Evolutionary conservation across 2,888 invertebrate genomes (phyloP), one percentile per base, ranked within the genome.

Genomic region (Lordiphosa andalusiaca): DNA sequence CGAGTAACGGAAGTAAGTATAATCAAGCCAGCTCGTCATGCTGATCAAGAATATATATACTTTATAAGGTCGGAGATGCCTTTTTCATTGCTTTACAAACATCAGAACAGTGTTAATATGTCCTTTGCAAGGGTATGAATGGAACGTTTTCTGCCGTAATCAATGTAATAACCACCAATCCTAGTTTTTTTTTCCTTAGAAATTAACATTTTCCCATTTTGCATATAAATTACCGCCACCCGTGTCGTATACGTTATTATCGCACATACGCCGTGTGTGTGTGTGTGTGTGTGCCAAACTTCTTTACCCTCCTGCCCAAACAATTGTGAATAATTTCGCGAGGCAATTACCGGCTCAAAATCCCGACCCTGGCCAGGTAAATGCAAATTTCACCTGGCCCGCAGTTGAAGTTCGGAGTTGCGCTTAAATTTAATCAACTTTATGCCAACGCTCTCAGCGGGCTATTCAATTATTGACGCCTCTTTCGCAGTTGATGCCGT

Each of bases 391-490:
- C 3, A 10, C 30, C 30, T 30, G 56, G 35, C 12, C 23, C 12
- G 9, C 23, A 30, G 42, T 33, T 55, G 62, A 48, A 50, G 46
- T 21, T 19, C 2, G 16, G 10, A 5, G 38, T 21, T 5, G 23
- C 6, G 51, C 68, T 70, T 74, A 67, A 81, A 77, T 81, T 81
- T 78, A 81, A 78, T 78, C 74, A 78, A 72, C 65, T 64, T 53
- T 51, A 9, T 39, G 48, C 57, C 69, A 41, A 60, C 55, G 65
- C 67, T 62, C 66, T 59, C 65, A 57, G 47, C 52, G 53, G 57
- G 72, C 49, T 75, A 65, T 74, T 77, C 82, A 78, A 78, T 78
- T 72, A 78, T 78, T 77, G 74, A 78, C 77, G 77, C 68, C 68
- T 56, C 55, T 40, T 57, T 61, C 49, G 44, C 40, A 33, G 62